phyloP scores from a whole-genome alignment of 2,888 invertebrate genomes.

The Luperina testacea region DNA sequence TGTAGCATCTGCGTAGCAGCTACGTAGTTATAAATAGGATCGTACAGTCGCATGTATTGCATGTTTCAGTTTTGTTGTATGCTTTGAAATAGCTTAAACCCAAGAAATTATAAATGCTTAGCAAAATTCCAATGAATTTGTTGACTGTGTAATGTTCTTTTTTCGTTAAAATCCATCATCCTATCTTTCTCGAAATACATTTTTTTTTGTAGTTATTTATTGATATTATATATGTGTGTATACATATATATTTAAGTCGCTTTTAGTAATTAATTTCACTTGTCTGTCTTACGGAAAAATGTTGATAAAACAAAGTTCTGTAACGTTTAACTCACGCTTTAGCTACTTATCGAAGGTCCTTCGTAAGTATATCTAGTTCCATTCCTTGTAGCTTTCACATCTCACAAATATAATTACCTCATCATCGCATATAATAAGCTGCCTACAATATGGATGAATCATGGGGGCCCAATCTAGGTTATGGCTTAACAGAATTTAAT shows the following conservation, averaged over 20 bases:
- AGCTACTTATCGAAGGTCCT: no score
- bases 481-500: constrained; percentile 29
- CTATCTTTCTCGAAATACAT: not conserved
- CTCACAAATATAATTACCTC: not conserved
- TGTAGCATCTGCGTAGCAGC: constrained; percentile 46
- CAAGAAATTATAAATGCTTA: not conserved
- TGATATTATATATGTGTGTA: no score
- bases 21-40: constrained; percentile 21
- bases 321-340: not conserved
- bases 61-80: not conserved
- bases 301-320: not conserved
- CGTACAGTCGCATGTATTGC: not conserved
- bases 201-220: not conserved
- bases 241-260: not conserved
- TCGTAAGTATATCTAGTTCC: not conserved
- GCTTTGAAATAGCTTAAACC: not conserved
- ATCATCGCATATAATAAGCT: not conserved
- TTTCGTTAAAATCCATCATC: not conserved
- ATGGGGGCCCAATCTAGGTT: constrained; percentile 26
- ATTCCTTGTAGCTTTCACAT: not conserved
- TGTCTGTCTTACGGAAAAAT: not conserved
- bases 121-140: not conserved
- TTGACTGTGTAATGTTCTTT: not conserved
- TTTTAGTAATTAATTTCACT: not conserved
- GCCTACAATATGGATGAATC: constrained; percentile 15